Evolutionary conservation across 2,888 invertebrate species (phyloP).

Genomic region (Balanococcus diminutus): DNA sequence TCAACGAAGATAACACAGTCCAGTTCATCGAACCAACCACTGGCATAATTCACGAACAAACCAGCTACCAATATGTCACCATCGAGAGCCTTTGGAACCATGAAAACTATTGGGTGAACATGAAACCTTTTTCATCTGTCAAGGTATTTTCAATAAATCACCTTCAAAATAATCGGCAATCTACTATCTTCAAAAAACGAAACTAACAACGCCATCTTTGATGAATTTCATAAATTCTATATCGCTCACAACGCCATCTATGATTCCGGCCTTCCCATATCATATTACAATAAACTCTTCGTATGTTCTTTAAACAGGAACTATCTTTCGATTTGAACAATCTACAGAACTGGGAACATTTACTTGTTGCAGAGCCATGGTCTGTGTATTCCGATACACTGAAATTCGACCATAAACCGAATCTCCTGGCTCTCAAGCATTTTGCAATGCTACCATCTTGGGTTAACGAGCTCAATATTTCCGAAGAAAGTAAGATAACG

Average conservation of each 20-base stretch:
- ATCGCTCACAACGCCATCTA: neutral
- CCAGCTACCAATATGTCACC: neutral
- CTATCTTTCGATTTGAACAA: conserved; percentile 71
- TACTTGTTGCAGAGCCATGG: conserved; percentile 73
- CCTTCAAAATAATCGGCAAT: neutral
- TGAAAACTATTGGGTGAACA: conserved; percentile 47
- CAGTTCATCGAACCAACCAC: conserved; percentile 85
- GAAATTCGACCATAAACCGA: conserved; percentile 58
- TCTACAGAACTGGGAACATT: conserved; percentile 72
- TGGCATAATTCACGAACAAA: conserved; percentile 63
- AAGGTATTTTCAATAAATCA: neutral
- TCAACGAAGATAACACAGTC: conserved; percentile 67
- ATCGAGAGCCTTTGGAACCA: conserved; percentile 51
- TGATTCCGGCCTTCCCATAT: too few relatives aligned
- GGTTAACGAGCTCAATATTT: conserved; percentile 72
- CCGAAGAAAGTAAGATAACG: conserved; percentile 64
- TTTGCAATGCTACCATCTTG: conserved; percentile 78
- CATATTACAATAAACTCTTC: neutral
- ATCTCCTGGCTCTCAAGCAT: conserved; percentile 68
- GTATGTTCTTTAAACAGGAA: conserved; percentile 57
- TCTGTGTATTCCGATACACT: conserved; percentile 63
- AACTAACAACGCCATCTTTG: neutral
- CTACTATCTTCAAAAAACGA: neutral
- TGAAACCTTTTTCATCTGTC: neutral
- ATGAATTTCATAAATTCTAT: neutral